phyloP scores from a whole-genome alignment of 2,113 vertebrate species.

The Dendropsophus ebraccatus region DNA sequence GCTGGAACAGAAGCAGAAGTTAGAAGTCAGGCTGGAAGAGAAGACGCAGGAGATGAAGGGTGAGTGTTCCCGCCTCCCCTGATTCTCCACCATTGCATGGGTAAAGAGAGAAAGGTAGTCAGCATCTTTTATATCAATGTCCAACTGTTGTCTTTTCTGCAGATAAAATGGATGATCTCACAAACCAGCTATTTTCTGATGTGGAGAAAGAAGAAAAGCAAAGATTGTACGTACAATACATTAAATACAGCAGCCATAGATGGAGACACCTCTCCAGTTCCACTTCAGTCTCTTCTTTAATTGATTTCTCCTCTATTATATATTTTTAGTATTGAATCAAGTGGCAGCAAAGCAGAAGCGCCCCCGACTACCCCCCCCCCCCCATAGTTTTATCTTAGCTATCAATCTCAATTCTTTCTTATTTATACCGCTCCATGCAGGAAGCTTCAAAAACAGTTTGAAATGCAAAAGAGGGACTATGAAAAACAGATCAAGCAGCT shows the following conservation, averaged over 20 bases:
- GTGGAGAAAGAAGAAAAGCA: constrained; percentile 83
- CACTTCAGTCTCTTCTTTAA: no score
- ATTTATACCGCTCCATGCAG: constrained; percentile 65
- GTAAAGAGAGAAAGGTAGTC: not conserved
- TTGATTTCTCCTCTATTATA: not conserved
- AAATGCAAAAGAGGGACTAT: constrained; percentile 81
- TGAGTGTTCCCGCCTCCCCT: constrained; percentile 61
- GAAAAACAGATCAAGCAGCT: constrained; percentile 79
- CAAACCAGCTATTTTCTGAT: constrained; percentile 81
- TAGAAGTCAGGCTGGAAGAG: constrained; percentile 76
- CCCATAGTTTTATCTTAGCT: not conserved
- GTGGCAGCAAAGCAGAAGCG: not conserved
- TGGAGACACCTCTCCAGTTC: not conserved
- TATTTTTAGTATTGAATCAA: not conserved
- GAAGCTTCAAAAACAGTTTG: constrained; percentile 86
- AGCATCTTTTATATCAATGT: not conserved
- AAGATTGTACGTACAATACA: constrained; percentile 77
- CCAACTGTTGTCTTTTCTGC: constrained; percentile 61
- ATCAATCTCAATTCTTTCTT: not conserved
- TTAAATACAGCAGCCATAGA: not conserved
- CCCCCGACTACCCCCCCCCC: not conserved
- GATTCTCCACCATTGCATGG: not conserved
- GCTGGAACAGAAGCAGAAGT: constrained; percentile 74
- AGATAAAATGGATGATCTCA: constrained; percentile 87
- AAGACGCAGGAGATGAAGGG: constrained; percentile 82